A percentile compares a stretch with the other conserved stretches of the same genome.
phyloP scores from a whole-genome alignment of 2,888 invertebrate species.

The Dexiosoma caninum region DNA sequence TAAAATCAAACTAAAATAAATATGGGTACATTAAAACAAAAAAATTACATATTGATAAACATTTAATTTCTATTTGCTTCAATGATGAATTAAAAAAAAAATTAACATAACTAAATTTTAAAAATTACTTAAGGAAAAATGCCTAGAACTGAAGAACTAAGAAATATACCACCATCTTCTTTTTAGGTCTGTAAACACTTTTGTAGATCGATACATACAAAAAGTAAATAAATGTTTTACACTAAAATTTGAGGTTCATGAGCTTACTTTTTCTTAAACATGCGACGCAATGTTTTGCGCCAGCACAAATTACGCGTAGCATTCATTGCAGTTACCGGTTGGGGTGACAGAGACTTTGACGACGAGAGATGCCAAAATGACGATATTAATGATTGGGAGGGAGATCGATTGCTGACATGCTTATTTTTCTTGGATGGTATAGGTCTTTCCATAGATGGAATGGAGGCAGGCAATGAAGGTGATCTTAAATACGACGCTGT shows the following conservation, averaged over 20 bases:
- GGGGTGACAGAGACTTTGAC: conserved; percentile 58
- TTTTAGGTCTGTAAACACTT: conserved; percentile 4
- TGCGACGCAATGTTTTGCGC: conserved; percentile 74
- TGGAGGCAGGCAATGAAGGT: conserved; percentile 68
- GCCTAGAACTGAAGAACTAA: conserved; percentile 40
- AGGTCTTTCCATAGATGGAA: conserved; percentile 65
- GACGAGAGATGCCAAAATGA: conserved; percentile 67
- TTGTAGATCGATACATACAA: conserved; percentile 8
- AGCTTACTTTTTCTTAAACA: conserved; percentile 69
- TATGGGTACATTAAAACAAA: neutral
- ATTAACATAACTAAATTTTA: conserved; percentile 28
- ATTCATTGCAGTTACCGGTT: conserved; percentile 59
- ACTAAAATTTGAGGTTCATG: conserved; percentile 15
- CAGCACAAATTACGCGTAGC: conserved; percentile 70
- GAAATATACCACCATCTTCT: conserved; percentile 27
- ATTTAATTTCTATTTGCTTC: conserved; percentile 15
- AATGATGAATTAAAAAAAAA: conserved; percentile 10
- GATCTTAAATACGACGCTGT: conserved; percentile 57
- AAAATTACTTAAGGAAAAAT: conserved; percentile 41
- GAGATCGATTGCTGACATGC: conserved; percentile 60
- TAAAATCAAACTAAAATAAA: conserved; percentile 14
- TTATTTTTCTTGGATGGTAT: conserved; percentile 27
- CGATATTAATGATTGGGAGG: conserved; percentile 64
- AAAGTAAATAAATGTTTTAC: conserved; percentile 16
- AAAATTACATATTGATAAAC: conserved; percentile 7